Evolutionary conservation across 2,113 vertebrate genomes (phyloP).

Genomic region (Tetrax tetrax): DNA sequence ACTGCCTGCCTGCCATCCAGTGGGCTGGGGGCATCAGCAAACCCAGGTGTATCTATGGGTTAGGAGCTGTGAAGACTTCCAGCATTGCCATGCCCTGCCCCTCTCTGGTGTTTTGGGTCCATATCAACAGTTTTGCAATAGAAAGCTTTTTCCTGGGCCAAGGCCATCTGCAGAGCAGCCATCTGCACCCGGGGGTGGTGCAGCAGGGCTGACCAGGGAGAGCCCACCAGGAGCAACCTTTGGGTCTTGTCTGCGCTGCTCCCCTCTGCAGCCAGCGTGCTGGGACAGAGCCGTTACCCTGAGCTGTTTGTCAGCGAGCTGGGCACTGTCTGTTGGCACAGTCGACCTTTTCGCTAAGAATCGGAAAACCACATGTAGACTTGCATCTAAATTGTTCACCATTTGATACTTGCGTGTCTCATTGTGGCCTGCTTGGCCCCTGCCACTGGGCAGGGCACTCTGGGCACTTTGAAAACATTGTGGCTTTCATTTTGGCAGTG

Average conservation of each 20-base stretch:
- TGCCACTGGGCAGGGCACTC: background rate
- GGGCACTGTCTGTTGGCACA: background rate
- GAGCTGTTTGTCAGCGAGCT: background rate
- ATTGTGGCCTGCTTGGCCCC: background rate
- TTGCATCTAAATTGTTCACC: background rate
- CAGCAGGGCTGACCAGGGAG: background rate
- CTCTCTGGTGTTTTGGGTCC: background rate
- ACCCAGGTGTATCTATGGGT: background rate
- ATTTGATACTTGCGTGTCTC: background rate
- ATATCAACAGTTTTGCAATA: background rate
- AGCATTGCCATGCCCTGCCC: background rate
- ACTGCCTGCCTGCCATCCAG: background rate
- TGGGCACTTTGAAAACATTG: background rate
- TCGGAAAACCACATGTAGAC: background rate
- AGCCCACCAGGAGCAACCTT: background rate
- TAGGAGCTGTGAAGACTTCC: background rate
- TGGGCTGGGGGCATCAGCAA: background rate
- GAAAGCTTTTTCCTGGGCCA: background rate
- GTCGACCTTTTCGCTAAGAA: background rate
- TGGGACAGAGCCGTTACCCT: background rate
- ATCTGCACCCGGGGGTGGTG: background rate
- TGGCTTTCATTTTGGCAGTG: fast-evolving
- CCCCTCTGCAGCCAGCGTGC: background rate
- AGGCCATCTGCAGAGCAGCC: background rate
- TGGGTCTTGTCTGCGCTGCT: fast-evolving